Conservation (phyloP, 1,140 invertebrate species). For the Subanguina moxae region DNA sequence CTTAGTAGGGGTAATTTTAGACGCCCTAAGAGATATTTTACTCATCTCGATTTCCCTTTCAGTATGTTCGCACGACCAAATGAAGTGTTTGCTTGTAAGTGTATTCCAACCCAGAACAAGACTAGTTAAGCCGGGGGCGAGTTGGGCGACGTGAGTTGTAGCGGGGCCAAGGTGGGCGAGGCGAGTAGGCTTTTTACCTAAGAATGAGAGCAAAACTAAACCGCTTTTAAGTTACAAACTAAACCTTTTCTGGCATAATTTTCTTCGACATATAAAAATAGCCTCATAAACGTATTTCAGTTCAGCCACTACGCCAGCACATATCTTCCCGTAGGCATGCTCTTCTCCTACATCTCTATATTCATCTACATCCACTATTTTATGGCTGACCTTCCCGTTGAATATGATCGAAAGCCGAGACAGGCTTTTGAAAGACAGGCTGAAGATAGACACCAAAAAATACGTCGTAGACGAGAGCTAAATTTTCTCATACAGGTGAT, state of each 20-base stretch:
- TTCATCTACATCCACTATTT: conserved; percentile 23
- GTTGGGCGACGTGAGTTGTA: too few species aligned
- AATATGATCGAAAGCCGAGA: neutral
- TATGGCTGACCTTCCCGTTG: neutral
- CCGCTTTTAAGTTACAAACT: too few species aligned
- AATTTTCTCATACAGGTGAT: conserved; percentile 25
- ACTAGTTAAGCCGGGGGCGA: too few species aligned
- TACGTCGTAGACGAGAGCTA: conserved; percentile 23
- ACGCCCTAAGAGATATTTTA: too few species aligned
- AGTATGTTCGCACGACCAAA: too few species aligned
- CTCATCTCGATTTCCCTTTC: too few species aligned
- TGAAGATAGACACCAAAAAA: conserved; percentile 15
- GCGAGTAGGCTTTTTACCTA: too few species aligned
- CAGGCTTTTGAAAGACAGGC: conserved; percentile 7
- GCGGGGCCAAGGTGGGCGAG: too few species aligned
- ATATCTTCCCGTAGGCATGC: conserved; percentile 19
- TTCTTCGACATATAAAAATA: conserved; percentile 15
- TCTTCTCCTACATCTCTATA: conserved; percentile 22
- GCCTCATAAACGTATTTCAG: conserved; percentile 21
- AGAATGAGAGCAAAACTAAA: too few species aligned
- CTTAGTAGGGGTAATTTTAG: too few species aligned
- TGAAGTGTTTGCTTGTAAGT: too few species aligned
- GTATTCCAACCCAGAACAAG: too few species aligned
- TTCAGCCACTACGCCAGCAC: conserved; percentile 21
- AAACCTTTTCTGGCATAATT: neutral